Conservation (phyloP, 2,888 invertebrate genomes). For the Melipona bicolor region DNA sequence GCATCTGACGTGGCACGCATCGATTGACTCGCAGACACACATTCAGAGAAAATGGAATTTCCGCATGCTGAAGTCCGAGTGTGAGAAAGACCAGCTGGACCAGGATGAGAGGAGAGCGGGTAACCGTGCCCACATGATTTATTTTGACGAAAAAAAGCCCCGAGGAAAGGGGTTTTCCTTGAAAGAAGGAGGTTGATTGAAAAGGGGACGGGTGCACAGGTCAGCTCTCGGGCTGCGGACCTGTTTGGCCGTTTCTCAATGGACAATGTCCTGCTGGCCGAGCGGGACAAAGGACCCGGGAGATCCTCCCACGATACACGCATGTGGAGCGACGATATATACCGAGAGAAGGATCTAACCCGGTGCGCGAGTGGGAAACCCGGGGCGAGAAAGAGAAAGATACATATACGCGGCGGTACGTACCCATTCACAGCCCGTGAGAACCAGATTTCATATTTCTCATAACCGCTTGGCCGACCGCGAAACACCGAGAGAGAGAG, state of each 20-base stretch:
- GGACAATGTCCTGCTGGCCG: conserved; percentile 82
- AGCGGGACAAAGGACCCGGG: conserved; percentile 81
- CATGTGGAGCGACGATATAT: conserved; percentile 81
- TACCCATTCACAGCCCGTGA: conserved; percentile 83
- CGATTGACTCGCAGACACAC: neutral
- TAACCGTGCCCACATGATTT: conserved; percentile 82
- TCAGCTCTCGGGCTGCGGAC: conserved; percentile 78
- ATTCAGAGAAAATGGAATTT: neutral
- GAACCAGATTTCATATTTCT: conserved; percentile 84
- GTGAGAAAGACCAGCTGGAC: conserved; percentile 59
- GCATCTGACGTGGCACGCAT: neutral
- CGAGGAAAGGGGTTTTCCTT: conserved; percentile 80
- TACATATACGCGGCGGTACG: conserved; percentile 38
- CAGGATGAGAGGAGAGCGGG: conserved; percentile 32
- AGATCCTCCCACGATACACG: conserved; percentile 86
- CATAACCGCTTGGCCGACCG: conserved; percentile 78
- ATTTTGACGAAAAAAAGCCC: conserved; percentile 77
- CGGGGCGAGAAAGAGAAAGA: conserved; percentile 39
- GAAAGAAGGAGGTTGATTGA: conserved; percentile 77
- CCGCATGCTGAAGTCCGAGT: neutral
- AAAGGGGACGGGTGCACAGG: conserved; percentile 78
- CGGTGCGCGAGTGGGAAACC: conserved; percentile 49
- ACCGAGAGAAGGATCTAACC: conserved; percentile 64
- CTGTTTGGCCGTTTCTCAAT: conserved; percentile 81
- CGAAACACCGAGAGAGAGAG: conserved; percentile 51